Conservation (phyloP, 1,140 invertebrate genomes). For the Kradibia gibbosae region DNA sequence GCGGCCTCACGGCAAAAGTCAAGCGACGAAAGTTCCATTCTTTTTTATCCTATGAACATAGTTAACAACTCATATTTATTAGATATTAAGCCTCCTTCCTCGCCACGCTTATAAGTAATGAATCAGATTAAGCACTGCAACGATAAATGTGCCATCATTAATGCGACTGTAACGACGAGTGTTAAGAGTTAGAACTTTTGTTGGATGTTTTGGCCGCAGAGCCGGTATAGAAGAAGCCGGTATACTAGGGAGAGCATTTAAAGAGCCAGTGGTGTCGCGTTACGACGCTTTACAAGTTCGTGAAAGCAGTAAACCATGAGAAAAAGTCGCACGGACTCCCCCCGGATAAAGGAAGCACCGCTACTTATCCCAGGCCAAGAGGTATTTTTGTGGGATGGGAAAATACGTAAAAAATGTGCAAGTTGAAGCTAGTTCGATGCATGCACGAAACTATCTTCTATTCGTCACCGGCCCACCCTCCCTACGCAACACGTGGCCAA, state of each 20-base stretch:
- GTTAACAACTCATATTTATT: too few relatives aligned
- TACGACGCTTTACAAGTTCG: not conserved
- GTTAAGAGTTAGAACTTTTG: too few relatives aligned
- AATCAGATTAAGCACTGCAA: too few relatives aligned
- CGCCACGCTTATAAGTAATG: too few relatives aligned
- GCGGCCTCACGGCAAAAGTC: not conserved
- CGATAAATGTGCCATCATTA: too few relatives aligned
- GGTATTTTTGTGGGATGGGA: conserved; percentile 19
- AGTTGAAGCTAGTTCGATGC: not conserved
- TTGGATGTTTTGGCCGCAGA: too few relatives aligned
- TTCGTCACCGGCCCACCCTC: too few relatives aligned
- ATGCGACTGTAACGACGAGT: too few relatives aligned
- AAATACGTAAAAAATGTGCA: not conserved
- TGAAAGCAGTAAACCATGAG: not conserved
- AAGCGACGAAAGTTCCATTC: too few relatives aligned
- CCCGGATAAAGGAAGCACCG: conserved; percentile 8
- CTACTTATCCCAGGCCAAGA: not conserved
- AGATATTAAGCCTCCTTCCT: too few relatives aligned
- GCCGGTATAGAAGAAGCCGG: too few relatives aligned
- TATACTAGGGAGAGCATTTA: conserved; percentile 10
- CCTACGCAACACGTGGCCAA: conserved; percentile 4
- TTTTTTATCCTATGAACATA: too few relatives aligned
- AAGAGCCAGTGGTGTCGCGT: not conserved
- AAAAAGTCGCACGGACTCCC: conserved; percentile 30
- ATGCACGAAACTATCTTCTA: not conserved